Evolutionary conservation across 2,888 invertebrate genomes (phyloP).

Genomic region (Dascillus cervinus): DNA sequence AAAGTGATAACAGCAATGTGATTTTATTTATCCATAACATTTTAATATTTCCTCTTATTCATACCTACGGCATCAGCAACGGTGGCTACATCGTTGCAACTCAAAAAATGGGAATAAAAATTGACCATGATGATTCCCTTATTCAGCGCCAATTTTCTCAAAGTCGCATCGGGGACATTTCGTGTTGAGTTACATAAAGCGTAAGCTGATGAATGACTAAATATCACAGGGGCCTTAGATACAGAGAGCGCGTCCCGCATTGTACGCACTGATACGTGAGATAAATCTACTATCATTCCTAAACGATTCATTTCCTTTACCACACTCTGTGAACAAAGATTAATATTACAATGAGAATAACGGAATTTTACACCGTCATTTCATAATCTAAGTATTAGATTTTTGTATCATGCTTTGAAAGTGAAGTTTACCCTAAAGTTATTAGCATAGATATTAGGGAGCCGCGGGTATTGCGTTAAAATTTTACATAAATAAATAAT

Average conservation of each 20-base stretch:
- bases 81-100: slow-evolving; percentile 65
- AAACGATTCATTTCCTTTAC: slow-evolving; percentile 83
- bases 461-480: too few relatives aligned
- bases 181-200: slow-evolving; percentile 73
- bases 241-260: slow-evolving; percentile 73
- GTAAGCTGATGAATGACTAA: slow-evolving; percentile 78
- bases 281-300: slow-evolving; percentile 81
- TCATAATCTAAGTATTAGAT: too few relatives aligned
- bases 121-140: slow-evolving; percentile 82
- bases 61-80: slow-evolving; percentile 75
- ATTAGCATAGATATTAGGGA: too few relatives aligned
- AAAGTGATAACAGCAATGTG: too few relatives aligned
- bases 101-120: slow-evolving; percentile 73
- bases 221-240: slow-evolving; percentile 75
- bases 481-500: too few relatives aligned
- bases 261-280: slow-evolving; percentile 71
- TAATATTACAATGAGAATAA: too few relatives aligned
- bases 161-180: slow-evolving; percentile 72
- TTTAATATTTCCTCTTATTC: too few relatives aligned
- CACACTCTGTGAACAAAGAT: slow-evolving; percentile 59
- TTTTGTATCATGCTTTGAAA: too few relatives aligned
- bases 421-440: too few relatives aligned
- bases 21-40: too few relatives aligned
- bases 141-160: slow-evolving; percentile 65
- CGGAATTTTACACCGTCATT: too few relatives aligned